Conservation (phyloP, 1,140 invertebrate genomes). For the Drosophila navojoa region DNA sequence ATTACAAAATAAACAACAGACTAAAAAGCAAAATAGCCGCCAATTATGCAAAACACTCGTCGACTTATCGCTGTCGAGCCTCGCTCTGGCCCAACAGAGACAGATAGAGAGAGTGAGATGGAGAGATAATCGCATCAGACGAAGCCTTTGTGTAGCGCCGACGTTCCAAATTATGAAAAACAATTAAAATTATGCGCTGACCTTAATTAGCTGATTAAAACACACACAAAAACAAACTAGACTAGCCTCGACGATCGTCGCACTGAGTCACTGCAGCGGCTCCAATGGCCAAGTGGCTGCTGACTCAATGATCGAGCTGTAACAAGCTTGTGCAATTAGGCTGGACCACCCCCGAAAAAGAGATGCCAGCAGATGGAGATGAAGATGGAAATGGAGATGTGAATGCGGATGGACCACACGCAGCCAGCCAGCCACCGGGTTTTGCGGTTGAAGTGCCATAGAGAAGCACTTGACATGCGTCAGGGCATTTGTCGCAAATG, state of each 20-base stretch:
- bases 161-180: conserved; percentile 59
- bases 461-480: conserved; percentile 70
- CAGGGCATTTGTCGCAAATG: conserved; percentile 77
- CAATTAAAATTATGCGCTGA: conserved; percentile 72
- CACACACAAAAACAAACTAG: conserved; percentile 1
- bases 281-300: conserved; percentile 26
- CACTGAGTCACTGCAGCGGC: conserved; percentile 21
- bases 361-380: neutral
- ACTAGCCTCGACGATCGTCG: conserved; percentile 3
- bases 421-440: conserved; percentile 19
- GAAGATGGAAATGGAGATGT: too few relatives aligned
- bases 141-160: conserved; percentile 61
- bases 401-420: conserved; percentile 50
- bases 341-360: conserved; percentile 55
- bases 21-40: conserved; percentile 75
- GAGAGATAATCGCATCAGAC: conserved; percentile 28
- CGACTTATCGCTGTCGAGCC: conserved; percentile 49
- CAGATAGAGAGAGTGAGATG: neutral
- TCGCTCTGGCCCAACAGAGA: conserved; percentile 18
- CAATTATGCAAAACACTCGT: conserved; percentile 71
- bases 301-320: conserved; percentile 31
- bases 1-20: conserved; percentile 58
- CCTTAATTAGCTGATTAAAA: conserved; percentile 76
- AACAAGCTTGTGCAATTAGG: conserved; percentile 60
- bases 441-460: conserved; percentile 34